Conservation (phyloP, 2,113 vertebrate species). For the Odobenus rosmarus region DNA sequence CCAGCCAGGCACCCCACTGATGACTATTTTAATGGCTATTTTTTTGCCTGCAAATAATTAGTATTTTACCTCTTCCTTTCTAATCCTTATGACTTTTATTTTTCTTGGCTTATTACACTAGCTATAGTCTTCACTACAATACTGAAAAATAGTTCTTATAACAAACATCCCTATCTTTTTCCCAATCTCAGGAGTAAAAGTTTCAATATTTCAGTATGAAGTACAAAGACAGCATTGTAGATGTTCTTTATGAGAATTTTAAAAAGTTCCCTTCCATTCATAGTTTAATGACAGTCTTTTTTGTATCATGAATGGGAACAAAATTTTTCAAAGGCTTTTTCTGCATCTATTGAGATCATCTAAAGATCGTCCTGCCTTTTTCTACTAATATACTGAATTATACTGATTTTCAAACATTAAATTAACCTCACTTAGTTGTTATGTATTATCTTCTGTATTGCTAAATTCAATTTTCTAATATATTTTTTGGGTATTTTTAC, state of each 20-base stretch:
- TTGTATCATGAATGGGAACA: neutral
- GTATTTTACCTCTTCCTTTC: neutral
- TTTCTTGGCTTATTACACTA: neutral
- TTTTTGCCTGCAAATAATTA: neutral
- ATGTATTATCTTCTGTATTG: neutral
- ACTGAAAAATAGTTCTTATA: neutral
- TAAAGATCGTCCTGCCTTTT: slow-evolving; percentile 8
- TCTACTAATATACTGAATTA: neutral
- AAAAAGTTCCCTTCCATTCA: neutral
- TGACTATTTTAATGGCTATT: no score
- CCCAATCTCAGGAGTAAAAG: neutral
- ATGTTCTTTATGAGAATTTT: neutral
- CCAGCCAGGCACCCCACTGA: no score
- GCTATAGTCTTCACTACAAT: neutral
- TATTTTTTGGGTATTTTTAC: neutral
- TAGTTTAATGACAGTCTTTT: neutral
- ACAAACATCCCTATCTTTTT: neutral
- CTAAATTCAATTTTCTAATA: neutral
- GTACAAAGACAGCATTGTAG: neutral
- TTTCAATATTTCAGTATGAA: neutral
- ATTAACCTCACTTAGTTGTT: neutral
- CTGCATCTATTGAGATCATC: neutral
- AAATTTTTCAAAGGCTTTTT: neutral
- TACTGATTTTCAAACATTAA: slow-evolving; percentile 9
- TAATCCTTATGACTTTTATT: neutral